phyloP scores from a whole-genome alignment of 1,140 invertebrate species.

The Chelonus insularis region DNA sequence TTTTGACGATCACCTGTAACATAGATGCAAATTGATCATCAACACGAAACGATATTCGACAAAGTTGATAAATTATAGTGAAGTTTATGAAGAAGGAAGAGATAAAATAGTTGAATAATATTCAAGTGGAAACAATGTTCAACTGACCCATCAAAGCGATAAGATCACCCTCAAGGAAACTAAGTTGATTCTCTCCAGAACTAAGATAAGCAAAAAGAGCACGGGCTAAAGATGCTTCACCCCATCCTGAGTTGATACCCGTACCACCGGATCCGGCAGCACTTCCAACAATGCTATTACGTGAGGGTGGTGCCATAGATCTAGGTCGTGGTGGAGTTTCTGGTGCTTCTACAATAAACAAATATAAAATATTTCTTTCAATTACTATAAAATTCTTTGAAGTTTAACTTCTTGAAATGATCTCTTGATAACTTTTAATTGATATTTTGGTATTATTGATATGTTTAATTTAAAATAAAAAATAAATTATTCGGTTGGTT shows the following conservation, averaged over 20 bases:
- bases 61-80: no score
- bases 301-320: conserved; percentile 70
- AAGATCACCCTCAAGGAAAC: conserved; percentile 88
- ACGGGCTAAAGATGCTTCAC: conserved; percentile 70
- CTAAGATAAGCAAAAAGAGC: conserved; percentile 89
- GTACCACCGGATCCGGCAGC: conserved; percentile 34
- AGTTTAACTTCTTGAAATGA: no score
- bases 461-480: no score
- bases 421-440: no score
- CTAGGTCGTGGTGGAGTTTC: conserved; percentile 69
- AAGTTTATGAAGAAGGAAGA: no score
- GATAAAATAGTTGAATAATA: background rate
- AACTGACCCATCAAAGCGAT: conserved; percentile 78
- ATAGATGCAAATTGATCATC: conserved; percentile 20
- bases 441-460: no score
- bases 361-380: no score
- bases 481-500: no score
- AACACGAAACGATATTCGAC: no score
- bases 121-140: conserved; percentile 7
- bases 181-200: conserved; percentile 88
- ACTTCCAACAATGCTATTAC: conserved; percentile 57
- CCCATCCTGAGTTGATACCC: conserved; percentile 44
- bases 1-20: conserved; percentile 77
- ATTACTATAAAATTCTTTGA: background rate
- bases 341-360: conserved; percentile 56